Base-by-base conservation (phyloP, 2,888 invertebrate genomes). In the Anodontia alba region DNA sequence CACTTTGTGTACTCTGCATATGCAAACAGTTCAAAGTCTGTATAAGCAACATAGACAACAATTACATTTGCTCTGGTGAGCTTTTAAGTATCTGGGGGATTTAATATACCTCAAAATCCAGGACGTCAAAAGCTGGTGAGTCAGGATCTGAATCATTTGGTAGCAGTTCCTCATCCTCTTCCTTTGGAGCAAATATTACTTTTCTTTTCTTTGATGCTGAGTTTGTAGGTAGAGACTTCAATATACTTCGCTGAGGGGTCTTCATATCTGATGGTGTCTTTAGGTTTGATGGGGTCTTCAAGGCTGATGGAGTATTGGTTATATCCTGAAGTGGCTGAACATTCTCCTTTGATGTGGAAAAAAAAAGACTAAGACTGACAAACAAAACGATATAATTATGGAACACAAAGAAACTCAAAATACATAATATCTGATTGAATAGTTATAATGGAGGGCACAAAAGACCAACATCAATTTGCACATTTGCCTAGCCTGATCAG, bases 41-140 rank as follows among this genome's bases (percentile, higher is more conserved):
- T n/a, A n/a, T n/a, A n/a, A n/a, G n/a, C n/a, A n/a, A n/a, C n/a
- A n/a, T n/a, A n/a, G n/a, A n/a, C n/a, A n/a, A n/a, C n/a, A n/a
- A n/a, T n/a, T n/a, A n/a, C n/a, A n/a, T n/a, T n/a, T n/a, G n/a
- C n/a, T n/a, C n/a, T n/a, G n/a, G n/a, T n/a, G n/a, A n/a, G n/a
- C n/a, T n/a, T n/a, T n/a, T n/a, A n/a, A n/a, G n/a, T n/a, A n/a
- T n/a, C n/a, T n/a, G n/a, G n/a, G n/a, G n/a, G n/a, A n/a, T n/a
- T n/a, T 12, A 54, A 71, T 81, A 51, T 83, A 92, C 92, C 85
- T 91, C 90, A n/a, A 91, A 74, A 83, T 92, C 92, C 90, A 92
- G 89, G 15, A 91, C 80, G 74, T 90, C 90, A 72, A 88, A 90
- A n/a, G 90, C 83, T n/a, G 89, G 88, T 15, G 90, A 90, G 29